Evolutionary conservation across 2,113 vertebrate species (phyloP).

Genomic region (Aphyosemion australe): DNA sequence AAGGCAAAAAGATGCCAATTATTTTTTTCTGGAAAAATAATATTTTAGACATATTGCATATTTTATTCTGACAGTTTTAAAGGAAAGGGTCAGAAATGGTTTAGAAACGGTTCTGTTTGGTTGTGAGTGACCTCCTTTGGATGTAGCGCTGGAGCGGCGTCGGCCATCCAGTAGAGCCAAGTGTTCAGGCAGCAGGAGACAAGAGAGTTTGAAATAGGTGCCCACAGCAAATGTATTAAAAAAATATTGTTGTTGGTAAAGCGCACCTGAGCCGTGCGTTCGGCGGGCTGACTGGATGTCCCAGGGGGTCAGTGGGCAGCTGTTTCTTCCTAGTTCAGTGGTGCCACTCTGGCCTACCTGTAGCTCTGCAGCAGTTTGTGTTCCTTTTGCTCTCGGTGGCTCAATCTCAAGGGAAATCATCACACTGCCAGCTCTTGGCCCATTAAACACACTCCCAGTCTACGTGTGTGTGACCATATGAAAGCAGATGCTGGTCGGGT

Average conservation of each 20-base stretch:
- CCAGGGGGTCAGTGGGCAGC: slow-evolving; percentile 69
- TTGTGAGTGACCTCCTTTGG: not conserved
- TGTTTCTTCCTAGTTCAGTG: slow-evolving; percentile 62
- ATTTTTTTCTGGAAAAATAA: too few relatives aligned
- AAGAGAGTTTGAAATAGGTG: slow-evolving; percentile 39
- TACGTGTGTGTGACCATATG: slow-evolving; percentile 1
- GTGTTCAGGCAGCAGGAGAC: slow-evolving; percentile 48
- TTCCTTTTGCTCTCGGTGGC: slow-evolving; percentile 52
- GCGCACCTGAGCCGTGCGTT: slow-evolving; percentile 72
- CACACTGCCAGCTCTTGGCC: slow-evolving; percentile 48
- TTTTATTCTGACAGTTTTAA: too few relatives aligned
- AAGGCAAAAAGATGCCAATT: too few relatives aligned
- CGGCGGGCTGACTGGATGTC: slow-evolving; percentile 40
- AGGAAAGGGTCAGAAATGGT: too few relatives aligned
- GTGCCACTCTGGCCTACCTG: slow-evolving; percentile 67
- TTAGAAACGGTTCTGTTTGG: not conserved
- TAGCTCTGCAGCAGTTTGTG: slow-evolving; percentile 65
- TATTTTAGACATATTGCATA: too few relatives aligned
- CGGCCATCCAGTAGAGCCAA: slow-evolving; percentile 18
- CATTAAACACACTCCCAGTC: slow-evolving; percentile 50
- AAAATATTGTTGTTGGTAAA: slow-evolving; percentile 45
- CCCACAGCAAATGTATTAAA: slow-evolving; percentile 39
- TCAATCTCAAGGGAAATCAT: slow-evolving; percentile 68
- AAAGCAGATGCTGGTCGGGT: slow-evolving; percentile 16
- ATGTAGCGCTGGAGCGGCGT: not conserved